Evolutionary conservation across 2,113 vertebrate genomes (phyloP), one percentile per base, ranked within the genome.

Genomic region (Coturnix japonica): DNA sequence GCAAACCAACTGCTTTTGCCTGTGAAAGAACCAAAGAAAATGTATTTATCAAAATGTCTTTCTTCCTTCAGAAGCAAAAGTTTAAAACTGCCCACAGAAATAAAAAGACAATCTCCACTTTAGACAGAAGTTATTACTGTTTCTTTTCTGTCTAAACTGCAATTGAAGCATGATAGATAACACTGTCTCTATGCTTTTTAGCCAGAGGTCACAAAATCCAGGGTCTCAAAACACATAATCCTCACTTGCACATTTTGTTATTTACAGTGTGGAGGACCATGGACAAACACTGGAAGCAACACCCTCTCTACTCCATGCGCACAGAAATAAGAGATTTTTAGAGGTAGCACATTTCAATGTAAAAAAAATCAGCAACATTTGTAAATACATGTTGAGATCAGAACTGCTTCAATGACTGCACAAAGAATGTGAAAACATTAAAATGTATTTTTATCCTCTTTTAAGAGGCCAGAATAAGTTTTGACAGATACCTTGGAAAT

Each of bases 1-100:
- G 97, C 92, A 99, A 96, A 26, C 99, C 99, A 59, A 99, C 97
- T 4, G 97, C 91, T 96, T 98, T 98, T 5, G 96, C 97, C 99
- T 99, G 69, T 35, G 64, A 88, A 72, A 87, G 44, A 18, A 75
- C 81, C 66, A 90, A 94, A 64, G 67, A 43, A 43, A 37, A 64
- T 76, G 6, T 35, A 79, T 81, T 54, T 65, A 21, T 47, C 37
- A 77, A 77, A 75, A 85, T 7, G 13, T 43, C 16, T 53, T n/a
- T 73, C 73, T 80, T 88, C 18, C 13, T 69, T 65, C 33, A 54
- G 5, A 2, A 75, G 31, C 18, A 93, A 81, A 69, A 60, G 17
- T 57, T 59, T 37, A 88, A 61, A 66, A 56, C 6, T 35, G 12
- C 25, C 41, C 14, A 20, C 18, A 67, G 30, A 65, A 74, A 87